Evolutionary conservation across 2,797 vertebrate genomes (phyloP).

Genomic region (Sandelia bainsii): DNA sequence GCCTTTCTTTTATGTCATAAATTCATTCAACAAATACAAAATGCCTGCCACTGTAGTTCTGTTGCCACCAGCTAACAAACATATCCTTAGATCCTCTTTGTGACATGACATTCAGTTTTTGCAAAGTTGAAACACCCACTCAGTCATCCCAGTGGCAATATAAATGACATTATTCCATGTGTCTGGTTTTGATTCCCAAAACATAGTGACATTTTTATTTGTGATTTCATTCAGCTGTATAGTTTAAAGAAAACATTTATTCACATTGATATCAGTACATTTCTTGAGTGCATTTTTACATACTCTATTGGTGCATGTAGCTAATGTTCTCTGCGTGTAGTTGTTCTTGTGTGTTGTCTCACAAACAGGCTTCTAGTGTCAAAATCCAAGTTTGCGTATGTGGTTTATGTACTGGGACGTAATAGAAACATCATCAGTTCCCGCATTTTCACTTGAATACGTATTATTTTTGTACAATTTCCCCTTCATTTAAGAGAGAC

Average conservation of each 20-base stretch:
- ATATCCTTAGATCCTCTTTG: too few relatives aligned
- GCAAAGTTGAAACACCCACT: constrained; percentile 24
- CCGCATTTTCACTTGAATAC: constrained; percentile 69
- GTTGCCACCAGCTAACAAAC: too few relatives aligned
- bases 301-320: constrained; percentile 67
- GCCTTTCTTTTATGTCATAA: neutral
- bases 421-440: constrained; percentile 63
- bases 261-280: constrained; percentile 86
- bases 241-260: constrained; percentile 82
- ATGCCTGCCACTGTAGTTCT: too few relatives aligned
- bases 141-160: neutral
- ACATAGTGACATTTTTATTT: constrained; percentile 4
- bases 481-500: constrained; percentile 71
- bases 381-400: constrained; percentile 36
- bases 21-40: neutral
- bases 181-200: constrained; percentile 6
- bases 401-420: constrained; percentile 48
- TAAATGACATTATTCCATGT: neutral
- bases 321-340: constrained; percentile 47
- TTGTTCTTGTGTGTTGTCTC: constrained; percentile 41
- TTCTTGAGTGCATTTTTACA: constrained; percentile 79
- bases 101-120: neutral
- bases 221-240: constrained; percentile 28
- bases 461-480: constrained; percentile 79
- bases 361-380: constrained; percentile 53